phyloP scores from a whole-genome alignment of 64 coral and sea anemone species.

The Orbicella faveolata region DNA sequence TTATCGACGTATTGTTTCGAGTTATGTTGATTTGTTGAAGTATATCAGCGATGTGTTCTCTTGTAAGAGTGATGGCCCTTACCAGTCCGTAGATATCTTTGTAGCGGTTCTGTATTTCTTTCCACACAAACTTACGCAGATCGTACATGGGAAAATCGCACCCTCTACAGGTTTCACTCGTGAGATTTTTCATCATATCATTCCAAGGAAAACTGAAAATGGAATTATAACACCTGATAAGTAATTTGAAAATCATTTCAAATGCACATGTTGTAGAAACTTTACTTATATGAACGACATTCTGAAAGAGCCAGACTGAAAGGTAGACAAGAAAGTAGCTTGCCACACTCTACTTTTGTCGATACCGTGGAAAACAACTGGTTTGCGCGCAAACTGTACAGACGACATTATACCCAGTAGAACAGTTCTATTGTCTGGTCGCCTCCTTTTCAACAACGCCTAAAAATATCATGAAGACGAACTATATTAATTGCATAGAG shows the following conservation, averaged over 20 bases:
- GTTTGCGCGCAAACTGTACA: too few species aligned
- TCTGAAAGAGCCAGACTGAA: too few species aligned
- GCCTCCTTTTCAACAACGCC: too few species aligned
- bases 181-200: not conserved
- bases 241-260: not conserved
- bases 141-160: constrained; percentile 62
- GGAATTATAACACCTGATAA: not conserved
- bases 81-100: constrained; percentile 64
- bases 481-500: not conserved
- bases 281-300: too few species aligned
- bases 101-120: constrained; percentile 30
- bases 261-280: too few species aligned
- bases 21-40: constrained; percentile 28
- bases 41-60: constrained; percentile 42
- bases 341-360: too few species aligned
- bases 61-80: constrained; percentile 23
- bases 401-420: too few species aligned
- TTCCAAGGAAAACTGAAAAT: not conserved
- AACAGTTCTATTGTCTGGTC: too few species aligned
- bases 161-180: not conserved
- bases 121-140: constrained; percentile 67
- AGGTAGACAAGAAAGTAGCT: too few species aligned
- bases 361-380: too few species aligned
- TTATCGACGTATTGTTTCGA: not conserved
- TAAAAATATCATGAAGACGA: too few species aligned